Conservation (phyloP, 2,797 vertebrate species). For the Poliocrania exsul region DNA sequence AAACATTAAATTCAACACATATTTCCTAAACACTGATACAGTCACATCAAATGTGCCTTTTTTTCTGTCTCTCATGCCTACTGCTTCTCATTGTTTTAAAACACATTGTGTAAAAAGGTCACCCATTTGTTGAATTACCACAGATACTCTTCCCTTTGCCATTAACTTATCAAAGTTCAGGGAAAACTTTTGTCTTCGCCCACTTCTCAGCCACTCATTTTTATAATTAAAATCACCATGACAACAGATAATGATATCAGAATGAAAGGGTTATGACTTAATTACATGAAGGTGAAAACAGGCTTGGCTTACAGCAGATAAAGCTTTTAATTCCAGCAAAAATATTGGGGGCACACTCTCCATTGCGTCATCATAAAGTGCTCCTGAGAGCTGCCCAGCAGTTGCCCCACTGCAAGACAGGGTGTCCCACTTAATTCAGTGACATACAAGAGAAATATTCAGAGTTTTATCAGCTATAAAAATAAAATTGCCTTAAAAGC, state of each 20-base stretch:
- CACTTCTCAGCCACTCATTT: conserved; percentile 3
- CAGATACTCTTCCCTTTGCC: neutral
- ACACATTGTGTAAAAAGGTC: neutral
- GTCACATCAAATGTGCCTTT: neutral
- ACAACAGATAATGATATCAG: conserved; percentile 45
- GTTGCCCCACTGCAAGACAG: neutral
- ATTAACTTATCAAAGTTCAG: neutral
- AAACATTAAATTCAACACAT: neutral
- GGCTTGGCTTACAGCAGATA: neutral
- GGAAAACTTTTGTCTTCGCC: conserved; percentile 15
- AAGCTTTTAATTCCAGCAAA: conserved; percentile 8
- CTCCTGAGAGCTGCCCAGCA: neutral
- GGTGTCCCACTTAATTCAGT: neutral
- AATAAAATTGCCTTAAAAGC: neutral
- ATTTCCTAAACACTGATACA: neutral
- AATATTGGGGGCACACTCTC: neutral
- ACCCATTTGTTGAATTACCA: neutral
- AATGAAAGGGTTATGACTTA: conserved; percentile 3
- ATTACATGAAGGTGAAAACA: conserved; percentile 7
- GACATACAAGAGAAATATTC: neutral
- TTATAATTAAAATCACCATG: conserved; percentile 50
- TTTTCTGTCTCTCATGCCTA: neutral
- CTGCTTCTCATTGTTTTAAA: conserved; percentile 2
- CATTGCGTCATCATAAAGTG: neutral
- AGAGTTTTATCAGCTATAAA: neutral